Base-by-base conservation (phyloP, 2,797 vertebrate genomes). In the Microcaecilia unicolor region DNA sequence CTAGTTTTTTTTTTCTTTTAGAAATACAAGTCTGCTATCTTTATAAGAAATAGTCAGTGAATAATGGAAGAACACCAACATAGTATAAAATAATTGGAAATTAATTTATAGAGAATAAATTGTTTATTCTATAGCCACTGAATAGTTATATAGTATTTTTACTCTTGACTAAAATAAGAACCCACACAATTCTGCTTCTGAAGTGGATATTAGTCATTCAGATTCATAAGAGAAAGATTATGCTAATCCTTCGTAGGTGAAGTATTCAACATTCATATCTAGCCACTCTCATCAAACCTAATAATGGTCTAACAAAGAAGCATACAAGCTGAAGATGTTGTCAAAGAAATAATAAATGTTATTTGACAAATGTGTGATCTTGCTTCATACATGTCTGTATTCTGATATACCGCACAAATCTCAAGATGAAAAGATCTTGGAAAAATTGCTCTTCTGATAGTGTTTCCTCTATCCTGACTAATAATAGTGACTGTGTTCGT, bases 101-200 rank as follows among this genome's bases (percentile, higher is more conserved):
- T 12, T 25, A 42, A 32, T 18, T 12, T 3, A 31, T 10, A 18
- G 35, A 41, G 17, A 22, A 26, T 22, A 9, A 24, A 30, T 25
- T 18, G 47, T 41, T 41, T 8, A n/a, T 0, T 9, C 5, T 4
- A 21, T 3, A n/a, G n/a, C n/a, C n/a, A n/a, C 9, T 14, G 0
- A 21, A 18, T 47, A 37, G 27, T 9, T 6, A 23, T n/a, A n/a
- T 30, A 15, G 15, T 41, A 22, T 31, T 50, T 48, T 22, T 18
- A 37, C 28, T 9, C 8, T 22, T 5, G 13, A 9, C 4, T 37
- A 3, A 8, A 9, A 11, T 12, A 10, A 8, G 26, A 10, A 4
- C 10, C 19, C 8, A 28, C 27, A 37, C 18, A 43, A 30, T 42
- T 20, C 3, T 10, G 8, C 39, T 15, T 6, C 4, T 22, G 6